Evolutionary conservation across 1,140 invertebrate species (phyloP), one percentile per base, ranked within the genome.

Genomic region (Heterodera schachtii): DNA sequence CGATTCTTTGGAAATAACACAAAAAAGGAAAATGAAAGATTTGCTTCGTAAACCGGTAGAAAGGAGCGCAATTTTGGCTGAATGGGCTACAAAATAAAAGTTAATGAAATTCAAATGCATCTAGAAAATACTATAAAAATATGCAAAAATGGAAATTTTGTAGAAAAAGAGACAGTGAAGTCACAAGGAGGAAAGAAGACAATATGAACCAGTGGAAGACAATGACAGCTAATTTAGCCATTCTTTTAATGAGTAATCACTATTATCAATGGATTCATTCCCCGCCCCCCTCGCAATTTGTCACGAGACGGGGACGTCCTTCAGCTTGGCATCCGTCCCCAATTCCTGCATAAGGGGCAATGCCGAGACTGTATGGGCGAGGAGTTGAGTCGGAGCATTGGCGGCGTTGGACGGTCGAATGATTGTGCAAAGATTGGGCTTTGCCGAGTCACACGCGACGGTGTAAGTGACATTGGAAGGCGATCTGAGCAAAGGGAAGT

Each of bases 351-450:
- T 19, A 64, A 64, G 13, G 11, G 57, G 57, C 57, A 64, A 5
- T 64, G 57, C 57, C 57, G 57, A 64, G 57, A 64, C 11, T 19
- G 57, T 11, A 13, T 13, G 57, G 19, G 57, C 5, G 13, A 71
- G 31, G 8, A 71, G 44, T 43, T 8, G 9, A 41, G 9, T 41
- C 69, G 69, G 21, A 7, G 69, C 19, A 43, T 11, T 71, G 41
- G 69, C 69, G n/a, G 9, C 4, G 41, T 41, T 71, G n/a, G 44
- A 41, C 44, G 41, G 41, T 46, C 69, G 69, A 7, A 71, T 71
- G 69, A 71, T 46, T 41, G 69, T 71, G 69, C 69, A 71, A n/a
- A 71, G 69, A n/a, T 71, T 71, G 31, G 69, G 9, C 69, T 43
- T 41, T 41, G 69, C 69, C 11, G 69, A 71, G 44, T 71, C 69